Evolutionary conservation across 2,888 invertebrate genomes (phyloP).

Genomic region (Drosophila emarginata): DNA sequence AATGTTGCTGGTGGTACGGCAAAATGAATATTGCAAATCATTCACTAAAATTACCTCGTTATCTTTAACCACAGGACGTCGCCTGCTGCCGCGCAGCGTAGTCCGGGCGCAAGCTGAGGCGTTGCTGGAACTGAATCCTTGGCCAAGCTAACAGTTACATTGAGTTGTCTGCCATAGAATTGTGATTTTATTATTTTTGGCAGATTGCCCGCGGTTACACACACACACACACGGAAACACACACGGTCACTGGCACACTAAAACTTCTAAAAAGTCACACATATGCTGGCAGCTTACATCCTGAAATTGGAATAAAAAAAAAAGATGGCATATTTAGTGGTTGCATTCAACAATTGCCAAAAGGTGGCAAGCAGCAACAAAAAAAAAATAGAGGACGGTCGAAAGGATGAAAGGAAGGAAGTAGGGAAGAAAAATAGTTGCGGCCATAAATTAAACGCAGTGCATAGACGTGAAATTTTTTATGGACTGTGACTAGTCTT

Average conservation of each 20-base stretch:
- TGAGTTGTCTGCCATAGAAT: slow-evolving; percentile 65
- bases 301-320: slow-evolving; percentile 26
- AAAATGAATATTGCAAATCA: slow-evolving; percentile 68
- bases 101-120: no score
- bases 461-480: slow-evolving; percentile 66
- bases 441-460: slow-evolving; percentile 67
- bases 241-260: slow-evolving; percentile 32
- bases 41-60: slow-evolving; percentile 79
- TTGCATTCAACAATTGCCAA: slow-evolving; percentile 69
- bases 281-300: slow-evolving; percentile 49
- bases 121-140: slow-evolving; percentile 34
- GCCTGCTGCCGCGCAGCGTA: background rate
- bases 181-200: slow-evolving; percentile 76
- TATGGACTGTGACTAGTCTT: slow-evolving; percentile 59
- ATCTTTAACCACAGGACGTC: slow-evolving; percentile 66
- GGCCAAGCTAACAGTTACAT: slow-evolving; percentile 45
- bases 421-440: slow-evolving; percentile 26
- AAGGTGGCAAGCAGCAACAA: slow-evolving; percentile 39
- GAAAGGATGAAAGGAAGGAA: slow-evolving; percentile 9
- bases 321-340: slow-evolving; percentile 56
- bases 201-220: slow-evolving; percentile 60
- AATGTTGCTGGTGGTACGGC: slow-evolving; percentile 25
- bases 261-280: slow-evolving; percentile 31
- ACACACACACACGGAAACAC: slow-evolving; percentile 25
- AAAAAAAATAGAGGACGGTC: slow-evolving; percentile 7